Conservation (phyloP, 1,140 invertebrate genomes). For the Formica exsecta region DNA sequence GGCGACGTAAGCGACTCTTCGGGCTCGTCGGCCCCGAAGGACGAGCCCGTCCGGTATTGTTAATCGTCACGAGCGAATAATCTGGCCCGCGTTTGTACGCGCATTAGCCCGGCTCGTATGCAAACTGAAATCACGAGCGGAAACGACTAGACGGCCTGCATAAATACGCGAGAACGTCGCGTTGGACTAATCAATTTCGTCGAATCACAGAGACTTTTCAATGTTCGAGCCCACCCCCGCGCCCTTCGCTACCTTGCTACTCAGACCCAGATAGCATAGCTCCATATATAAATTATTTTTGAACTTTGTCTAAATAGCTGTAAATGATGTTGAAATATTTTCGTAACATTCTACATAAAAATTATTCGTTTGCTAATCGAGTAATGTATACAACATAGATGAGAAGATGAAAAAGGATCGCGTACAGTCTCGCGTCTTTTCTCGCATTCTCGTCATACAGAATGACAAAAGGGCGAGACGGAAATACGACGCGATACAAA, state of each 20-base stretch:
- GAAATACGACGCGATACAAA: constrained; percentile 37
- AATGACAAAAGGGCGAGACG: constrained; percentile 4
- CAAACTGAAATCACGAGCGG: constrained; percentile 74
- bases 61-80: constrained; percentile 63
- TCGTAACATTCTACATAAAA: neutral
- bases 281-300: constrained; percentile 1
- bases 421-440: constrained; percentile 9
- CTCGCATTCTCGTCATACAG: neutral
- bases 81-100: constrained; percentile 73
- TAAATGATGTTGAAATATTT: neutral
- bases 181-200: constrained; percentile 81
- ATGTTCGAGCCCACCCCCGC: constrained; percentile 69
- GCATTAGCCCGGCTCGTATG: constrained; percentile 75
- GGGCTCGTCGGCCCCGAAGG: constrained; percentile 73
- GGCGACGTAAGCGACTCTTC: constrained; percentile 72
- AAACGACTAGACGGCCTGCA: constrained; percentile 80
- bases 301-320: neutral
- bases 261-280: neutral
- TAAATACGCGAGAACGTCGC: constrained; percentile 79
- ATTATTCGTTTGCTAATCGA: neutral
- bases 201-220: constrained; percentile 84
- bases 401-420: constrained; percentile 31
- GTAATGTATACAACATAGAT: constrained; percentile 3
- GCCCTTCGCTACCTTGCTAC: constrained; percentile 22
- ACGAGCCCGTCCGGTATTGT: constrained; percentile 40